These are phyloP conservation scores for Asbolus verrucosus DNA, from an alignment of 1,140 invertebrate species.

Conservation along the genomic window DNA sequence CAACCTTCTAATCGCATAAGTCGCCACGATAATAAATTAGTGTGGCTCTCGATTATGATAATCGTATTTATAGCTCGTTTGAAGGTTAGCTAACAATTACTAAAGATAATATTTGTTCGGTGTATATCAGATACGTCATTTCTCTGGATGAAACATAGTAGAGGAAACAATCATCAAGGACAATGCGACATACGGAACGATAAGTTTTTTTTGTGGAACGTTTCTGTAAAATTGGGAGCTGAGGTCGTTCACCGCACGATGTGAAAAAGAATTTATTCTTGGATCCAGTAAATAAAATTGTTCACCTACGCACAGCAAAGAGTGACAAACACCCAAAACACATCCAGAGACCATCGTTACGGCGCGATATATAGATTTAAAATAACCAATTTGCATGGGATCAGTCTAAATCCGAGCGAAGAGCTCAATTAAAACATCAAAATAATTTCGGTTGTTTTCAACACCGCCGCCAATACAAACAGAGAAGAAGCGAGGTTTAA, in stretches of 20 bases:
- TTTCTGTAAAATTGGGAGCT: conserved; percentile 32
- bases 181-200: too few species aligned
- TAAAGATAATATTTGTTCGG: conserved; percentile 25
- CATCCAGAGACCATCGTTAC: not conserved
- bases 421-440: conserved; percentile 24
- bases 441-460: conserved; percentile 21
- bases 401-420: conserved; percentile 2
- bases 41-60: conserved; percentile 19
- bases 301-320: conserved; percentile 20
- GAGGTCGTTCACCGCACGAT: conserved; percentile 22
- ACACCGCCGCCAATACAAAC: conserved; percentile 4
- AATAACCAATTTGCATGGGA: conserved; percentile 5
- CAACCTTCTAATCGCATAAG: conserved; percentile 9
- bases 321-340: conserved; percentile 32
- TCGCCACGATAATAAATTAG: conserved; percentile 20
- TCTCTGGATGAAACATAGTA: conserved; percentile 26
- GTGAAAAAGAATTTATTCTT: conserved; percentile 24
- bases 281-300: conserved; percentile 29
- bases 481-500: not conserved
- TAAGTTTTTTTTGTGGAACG: conserved; percentile 2
- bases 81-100: conserved; percentile 39
- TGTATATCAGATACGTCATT: conserved; percentile 34
- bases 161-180: conserved; percentile 1
- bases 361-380: not conserved
- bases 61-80: conserved; percentile 34